A percentile compares a stretch with the other conserved stretches of the same genome.
phyloP scores from a whole-genome alignment of 1,140 invertebrate genomes.

The Panulirus ornatus region DNA sequence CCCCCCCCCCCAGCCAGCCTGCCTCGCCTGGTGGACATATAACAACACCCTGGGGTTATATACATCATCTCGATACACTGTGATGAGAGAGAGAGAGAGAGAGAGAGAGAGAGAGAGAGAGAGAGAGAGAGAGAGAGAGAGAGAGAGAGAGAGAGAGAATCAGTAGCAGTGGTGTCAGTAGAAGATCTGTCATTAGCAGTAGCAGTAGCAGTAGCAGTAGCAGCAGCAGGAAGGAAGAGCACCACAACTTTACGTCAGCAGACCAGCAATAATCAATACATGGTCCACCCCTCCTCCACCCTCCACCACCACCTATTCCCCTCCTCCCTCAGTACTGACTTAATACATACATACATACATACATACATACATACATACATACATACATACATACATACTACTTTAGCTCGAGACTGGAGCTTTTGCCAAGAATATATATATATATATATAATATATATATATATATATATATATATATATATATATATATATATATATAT shows the following conservation, averaged over 20 bases:
- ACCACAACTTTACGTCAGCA: conserved; percentile 9
- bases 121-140: neutral
- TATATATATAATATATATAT: neutral
- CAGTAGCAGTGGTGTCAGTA: neutral
- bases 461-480: neutral
- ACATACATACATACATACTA: too few species aligned
- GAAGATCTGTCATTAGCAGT: too few species aligned
- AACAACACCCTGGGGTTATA: too few species aligned
- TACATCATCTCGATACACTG: too few species aligned
- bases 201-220: too few species aligned
- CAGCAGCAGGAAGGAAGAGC: conserved; percentile 1
- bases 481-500: conserved; percentile 1
- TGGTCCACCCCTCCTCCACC: neutral
- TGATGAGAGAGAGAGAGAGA: neutral
- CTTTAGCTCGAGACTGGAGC: too few species aligned
- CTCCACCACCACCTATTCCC: neutral
- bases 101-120: neutral
- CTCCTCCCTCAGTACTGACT: neutral
- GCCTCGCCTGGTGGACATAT: too few species aligned
- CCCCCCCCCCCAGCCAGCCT: too few species aligned
- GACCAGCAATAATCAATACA: conserved; percentile 40
- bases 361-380: neutral
- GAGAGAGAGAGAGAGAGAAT: neutral
- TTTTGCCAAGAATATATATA: too few species aligned
- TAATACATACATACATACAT: neutral